Percentiles rank a stretch among this genome's conserved stretches.
Evolutionary conservation across 2,113 vertebrate species (phyloP).

Genomic region (Leucopsar rothschildi): DNA sequence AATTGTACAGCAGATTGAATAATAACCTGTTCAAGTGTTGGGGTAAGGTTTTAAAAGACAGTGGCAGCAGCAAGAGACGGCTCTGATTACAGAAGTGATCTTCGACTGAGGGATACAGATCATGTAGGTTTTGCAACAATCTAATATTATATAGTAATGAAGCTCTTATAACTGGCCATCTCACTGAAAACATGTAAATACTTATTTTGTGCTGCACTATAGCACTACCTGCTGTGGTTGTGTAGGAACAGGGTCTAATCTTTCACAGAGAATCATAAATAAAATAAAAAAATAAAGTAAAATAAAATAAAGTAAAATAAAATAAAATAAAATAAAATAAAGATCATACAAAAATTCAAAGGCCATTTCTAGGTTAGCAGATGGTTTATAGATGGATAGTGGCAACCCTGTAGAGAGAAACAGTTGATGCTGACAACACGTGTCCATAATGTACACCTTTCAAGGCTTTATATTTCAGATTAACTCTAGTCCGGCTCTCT

Average conservation of each 20-base stretch:
- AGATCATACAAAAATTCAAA: not conserved
- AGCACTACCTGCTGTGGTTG: not conserved
- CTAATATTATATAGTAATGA: not conserved
- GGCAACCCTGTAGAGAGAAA: not conserved
- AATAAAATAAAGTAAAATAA: not conserved
- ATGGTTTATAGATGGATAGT: not conserved
- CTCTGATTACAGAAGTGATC: not conserved
- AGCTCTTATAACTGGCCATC: not conserved
- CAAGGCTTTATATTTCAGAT: slow-evolving; percentile 46
- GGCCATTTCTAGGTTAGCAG: not conserved
- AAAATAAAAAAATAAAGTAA: not conserved
- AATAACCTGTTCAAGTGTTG: not conserved
- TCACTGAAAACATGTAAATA: not conserved
- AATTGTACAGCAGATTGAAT: not conserved
- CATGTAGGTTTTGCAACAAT: not conserved
- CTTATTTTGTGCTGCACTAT: not conserved
- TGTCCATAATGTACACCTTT: slow-evolving; percentile 24
- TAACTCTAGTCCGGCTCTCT: not conserved
- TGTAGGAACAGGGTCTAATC: not conserved
- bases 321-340: not conserved
- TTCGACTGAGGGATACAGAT: not conserved
- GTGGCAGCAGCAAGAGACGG: not conserved
- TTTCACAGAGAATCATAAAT: not conserved
- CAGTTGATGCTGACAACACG: slow-evolving; percentile 1
- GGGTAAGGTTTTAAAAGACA: not conserved